These are phyloP conservation scores for Drosophila yooni DNA, from an alignment of 2,888 invertebrate genomes.

Conservation along the genomic window DNA sequence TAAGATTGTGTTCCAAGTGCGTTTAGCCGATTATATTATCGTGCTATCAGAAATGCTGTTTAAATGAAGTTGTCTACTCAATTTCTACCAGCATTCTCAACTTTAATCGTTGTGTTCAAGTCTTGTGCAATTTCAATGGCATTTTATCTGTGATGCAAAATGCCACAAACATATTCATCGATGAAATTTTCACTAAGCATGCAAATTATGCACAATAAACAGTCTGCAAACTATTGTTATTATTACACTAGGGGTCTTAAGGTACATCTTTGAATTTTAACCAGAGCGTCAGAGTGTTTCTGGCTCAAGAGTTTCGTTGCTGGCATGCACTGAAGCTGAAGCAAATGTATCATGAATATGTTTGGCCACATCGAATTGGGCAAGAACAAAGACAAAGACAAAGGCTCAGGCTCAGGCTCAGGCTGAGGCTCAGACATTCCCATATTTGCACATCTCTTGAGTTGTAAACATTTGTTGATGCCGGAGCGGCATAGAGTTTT, in stretches of 20 bases:
- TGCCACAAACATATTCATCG: constrained; percentile 23
- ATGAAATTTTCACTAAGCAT: constrained; percentile 62
- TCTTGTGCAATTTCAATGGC: constrained; percentile 6
- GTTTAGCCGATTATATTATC: constrained; percentile 42
- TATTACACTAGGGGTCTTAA: neutral
- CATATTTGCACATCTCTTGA: constrained; percentile 39
- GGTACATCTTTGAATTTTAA: neutral
- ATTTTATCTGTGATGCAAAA: constrained; percentile 1
- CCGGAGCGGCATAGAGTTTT: constrained; percentile 7
- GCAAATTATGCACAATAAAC: constrained; percentile 67
- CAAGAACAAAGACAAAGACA: constrained; percentile 37
- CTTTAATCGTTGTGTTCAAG: neutral
- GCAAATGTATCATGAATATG: constrained; percentile 51
- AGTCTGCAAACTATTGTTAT: constrained; percentile 24
- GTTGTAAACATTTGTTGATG: constrained; percentile 56
- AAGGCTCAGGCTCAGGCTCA: neutral
- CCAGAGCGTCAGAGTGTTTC: neutral
- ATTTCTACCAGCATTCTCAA: neutral
- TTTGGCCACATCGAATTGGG: constrained; percentile 23
- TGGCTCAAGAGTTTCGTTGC: neutral
- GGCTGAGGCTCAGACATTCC: constrained; percentile 6
- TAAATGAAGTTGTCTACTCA: constrained; percentile 22
- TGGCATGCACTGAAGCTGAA: constrained; percentile 25
- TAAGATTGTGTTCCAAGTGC: constrained; percentile 47
- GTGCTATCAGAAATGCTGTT: constrained; percentile 2